Conservation (phyloP, 2,113 vertebrate species). For the Halcyon senegalensis region DNA sequence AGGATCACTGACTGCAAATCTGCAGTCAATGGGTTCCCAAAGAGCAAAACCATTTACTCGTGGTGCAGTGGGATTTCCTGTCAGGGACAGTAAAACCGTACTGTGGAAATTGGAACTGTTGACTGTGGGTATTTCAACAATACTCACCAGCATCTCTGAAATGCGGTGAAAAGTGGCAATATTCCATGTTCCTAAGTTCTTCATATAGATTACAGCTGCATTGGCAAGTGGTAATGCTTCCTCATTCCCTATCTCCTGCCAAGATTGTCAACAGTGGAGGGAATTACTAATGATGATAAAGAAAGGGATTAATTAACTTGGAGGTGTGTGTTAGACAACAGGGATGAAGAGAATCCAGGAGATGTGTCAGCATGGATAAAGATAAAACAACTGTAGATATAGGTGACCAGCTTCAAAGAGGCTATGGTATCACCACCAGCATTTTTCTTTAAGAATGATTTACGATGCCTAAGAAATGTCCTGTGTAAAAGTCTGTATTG, state of each 20-base stretch:
- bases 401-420: background rate
- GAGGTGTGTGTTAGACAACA: background rate
- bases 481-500: background rate
- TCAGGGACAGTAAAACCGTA: background rate
- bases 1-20: background rate
- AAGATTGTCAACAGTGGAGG: background rate
- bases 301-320: background rate
- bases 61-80: background rate
- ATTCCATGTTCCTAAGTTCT: background rate
- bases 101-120: background rate
- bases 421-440: background rate
- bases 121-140: background rate
- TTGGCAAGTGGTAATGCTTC: background rate
- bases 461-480: background rate
- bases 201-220: background rate
- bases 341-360: background rate
- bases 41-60: background rate
- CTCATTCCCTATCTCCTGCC: background rate
- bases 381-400: background rate
- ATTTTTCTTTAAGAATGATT: background rate
- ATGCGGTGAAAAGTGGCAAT: background rate
- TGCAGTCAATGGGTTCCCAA: background rate
- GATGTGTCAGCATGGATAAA: background rate
- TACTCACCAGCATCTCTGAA: background rate
- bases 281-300: background rate